phyloP scores from a whole-genome alignment of 2,888 invertebrate species.

The Sialis fuliginosa region DNA sequence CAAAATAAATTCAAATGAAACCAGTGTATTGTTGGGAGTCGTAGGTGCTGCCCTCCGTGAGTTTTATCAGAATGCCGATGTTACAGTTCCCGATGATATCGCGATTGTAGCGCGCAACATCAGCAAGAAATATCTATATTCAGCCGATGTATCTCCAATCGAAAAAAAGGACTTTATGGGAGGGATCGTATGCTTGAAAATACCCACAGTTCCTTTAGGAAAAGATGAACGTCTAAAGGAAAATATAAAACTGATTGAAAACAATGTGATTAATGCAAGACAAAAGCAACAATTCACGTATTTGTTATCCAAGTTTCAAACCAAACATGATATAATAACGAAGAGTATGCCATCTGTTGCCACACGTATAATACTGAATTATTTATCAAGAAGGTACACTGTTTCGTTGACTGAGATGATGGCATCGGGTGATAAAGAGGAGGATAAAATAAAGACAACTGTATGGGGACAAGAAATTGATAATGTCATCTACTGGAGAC shows the following conservation, averaged over 20 bases:
- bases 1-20: conserved; percentile 39
- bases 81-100: conserved; percentile 34
- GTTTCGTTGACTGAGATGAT: conserved; percentile 44
- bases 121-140: conserved; percentile 34
- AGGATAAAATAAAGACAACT: conserved; percentile 29
- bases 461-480: conserved; percentile 47
- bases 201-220: conserved; percentile 33
- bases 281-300: conserved; percentile 33
- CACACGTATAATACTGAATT: conserved; percentile 37
- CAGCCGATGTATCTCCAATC: conserved; percentile 27
- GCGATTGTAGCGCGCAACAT: conserved; percentile 39
- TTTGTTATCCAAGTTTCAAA: conserved; percentile 31
- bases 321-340: conserved; percentile 38
- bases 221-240: conserved; percentile 17
- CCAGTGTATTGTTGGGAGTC: conserved; percentile 44
- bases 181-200: conserved; percentile 46
- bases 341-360: conserved; percentile 40
- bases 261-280: conserved; percentile 25
- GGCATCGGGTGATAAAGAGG: conserved; percentile 22
- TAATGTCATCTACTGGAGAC: conserved; percentile 50
- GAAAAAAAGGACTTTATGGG: conserved; percentile 25
- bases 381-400: conserved; percentile 46
- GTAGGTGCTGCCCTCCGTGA: conserved; percentile 43
- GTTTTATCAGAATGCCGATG: conserved; percentile 37
- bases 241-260: conserved; percentile 23